A percentile compares a stretch with the other conserved stretches of the same genome.
Evolutionary conservation across 2,797 vertebrate species (phyloP).

Genomic region (Chaetophractus vellerosus): DNA sequence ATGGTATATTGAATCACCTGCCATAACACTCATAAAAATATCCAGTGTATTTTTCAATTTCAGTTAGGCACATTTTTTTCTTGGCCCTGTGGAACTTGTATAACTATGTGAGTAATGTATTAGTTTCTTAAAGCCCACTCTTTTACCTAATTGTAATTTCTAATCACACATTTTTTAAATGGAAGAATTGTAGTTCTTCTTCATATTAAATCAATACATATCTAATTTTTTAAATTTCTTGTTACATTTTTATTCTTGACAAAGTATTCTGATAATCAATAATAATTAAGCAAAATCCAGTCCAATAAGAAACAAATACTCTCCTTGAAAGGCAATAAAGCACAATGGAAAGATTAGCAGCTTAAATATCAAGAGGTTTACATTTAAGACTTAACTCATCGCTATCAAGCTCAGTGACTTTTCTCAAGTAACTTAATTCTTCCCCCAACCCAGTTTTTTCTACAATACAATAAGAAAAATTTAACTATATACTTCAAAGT

Average conservation of each 20-base stretch:
- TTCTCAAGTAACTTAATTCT: neutral
- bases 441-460: neutral
- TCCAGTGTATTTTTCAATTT: neutral
- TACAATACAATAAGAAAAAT: neutral
- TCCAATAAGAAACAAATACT: neutral
- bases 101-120: conserved; percentile 42
- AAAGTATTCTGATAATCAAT: conserved; percentile 32
- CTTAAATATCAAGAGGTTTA: neutral
- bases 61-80: neutral
- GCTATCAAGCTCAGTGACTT: neutral
- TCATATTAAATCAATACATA: conserved; percentile 55
- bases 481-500: neutral
- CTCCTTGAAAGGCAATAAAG: neutral
- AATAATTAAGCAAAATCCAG: conserved; percentile 22
- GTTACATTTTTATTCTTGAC: conserved; percentile 55
- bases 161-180: neutral
- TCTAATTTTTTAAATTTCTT: conserved; percentile 59
- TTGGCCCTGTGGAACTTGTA: neutral
- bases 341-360: neutral
- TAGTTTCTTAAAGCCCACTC: conserved; percentile 2
- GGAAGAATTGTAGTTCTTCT: neutral
- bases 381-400: neutral
- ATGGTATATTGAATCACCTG: neutral
- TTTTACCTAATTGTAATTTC: conserved; percentile 52
- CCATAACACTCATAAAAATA: neutral